phyloP scores from a whole-genome alignment of 1,140 invertebrate species.

The Drosophila equinoxialis region DNA sequence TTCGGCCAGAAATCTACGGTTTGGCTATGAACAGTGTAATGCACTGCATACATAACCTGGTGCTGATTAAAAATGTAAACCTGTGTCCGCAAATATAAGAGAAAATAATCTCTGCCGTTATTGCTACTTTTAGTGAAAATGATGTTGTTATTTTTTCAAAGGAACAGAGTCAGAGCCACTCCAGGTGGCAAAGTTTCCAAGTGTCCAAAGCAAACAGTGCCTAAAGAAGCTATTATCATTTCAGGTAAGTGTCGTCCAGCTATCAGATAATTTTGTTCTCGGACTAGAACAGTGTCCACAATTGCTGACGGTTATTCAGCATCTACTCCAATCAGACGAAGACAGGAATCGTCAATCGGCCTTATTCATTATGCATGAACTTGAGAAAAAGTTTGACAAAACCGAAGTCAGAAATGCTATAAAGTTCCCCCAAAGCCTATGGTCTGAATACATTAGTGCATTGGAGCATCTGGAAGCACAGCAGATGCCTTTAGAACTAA shows the following conservation, averaged over 20 bases:
- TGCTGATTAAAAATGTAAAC: neutral
- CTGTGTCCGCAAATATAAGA: neutral
- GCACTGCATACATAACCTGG: neutral
- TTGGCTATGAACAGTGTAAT: neutral
- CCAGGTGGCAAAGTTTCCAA: neutral
- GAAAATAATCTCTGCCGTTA: neutral
- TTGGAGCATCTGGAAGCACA: constrained; percentile 86
- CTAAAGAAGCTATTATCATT: neutral
- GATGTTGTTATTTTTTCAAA: neutral
- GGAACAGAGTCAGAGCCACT: neutral
- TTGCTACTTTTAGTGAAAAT: too few species aligned
- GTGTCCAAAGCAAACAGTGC: neutral
- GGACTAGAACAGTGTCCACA: constrained; percentile 27
- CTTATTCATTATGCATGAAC: too few species aligned
- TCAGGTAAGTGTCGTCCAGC: neutral
- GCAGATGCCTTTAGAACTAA: constrained; percentile 83
- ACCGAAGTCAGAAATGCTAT: too few species aligned
- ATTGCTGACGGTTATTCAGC: constrained; percentile 34
- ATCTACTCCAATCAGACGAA: too few species aligned
- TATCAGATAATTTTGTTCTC: neutral
- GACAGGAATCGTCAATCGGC: too few species aligned
- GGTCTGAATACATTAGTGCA: constrained; percentile 69
- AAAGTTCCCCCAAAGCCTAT: constrained; percentile 31
- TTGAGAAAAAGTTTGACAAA: too few species aligned
- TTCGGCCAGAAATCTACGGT: neutral